Conservation (phyloP, 2,888 invertebrate species). For the Heliconius ethilla region DNA sequence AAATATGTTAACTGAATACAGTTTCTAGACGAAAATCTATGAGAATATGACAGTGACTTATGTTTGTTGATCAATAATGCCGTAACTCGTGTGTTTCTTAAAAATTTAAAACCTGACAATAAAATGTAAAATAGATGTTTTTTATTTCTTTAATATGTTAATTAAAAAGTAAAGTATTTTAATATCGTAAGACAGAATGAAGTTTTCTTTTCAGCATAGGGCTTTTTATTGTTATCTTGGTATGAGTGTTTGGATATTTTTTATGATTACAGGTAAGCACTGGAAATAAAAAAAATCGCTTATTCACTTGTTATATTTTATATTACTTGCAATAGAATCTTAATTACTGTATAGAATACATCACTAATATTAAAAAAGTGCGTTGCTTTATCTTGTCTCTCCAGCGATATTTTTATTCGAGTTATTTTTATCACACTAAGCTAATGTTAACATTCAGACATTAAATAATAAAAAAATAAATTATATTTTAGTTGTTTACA, state of each 20-base stretch:
- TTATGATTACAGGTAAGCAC: constrained; percentile 31
- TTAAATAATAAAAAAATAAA: neutral
- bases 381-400: neutral
- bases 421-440: neutral
- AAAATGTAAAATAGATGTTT: constrained; percentile 11
- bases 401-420: neutral
- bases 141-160: neutral
- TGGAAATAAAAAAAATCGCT: neutral
- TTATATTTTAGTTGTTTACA: constrained; percentile 86
- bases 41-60: constrained; percentile 13
- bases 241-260: constrained; percentile 87
- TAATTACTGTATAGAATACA: neutral
- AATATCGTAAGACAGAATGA: constrained; percentile 69
- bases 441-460: neutral
- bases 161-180: neutral
- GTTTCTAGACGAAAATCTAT: neutral
- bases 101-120: neutral
- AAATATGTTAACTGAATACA: too few species aligned
- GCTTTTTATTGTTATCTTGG: constrained; percentile 91
- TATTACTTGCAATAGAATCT: neutral
- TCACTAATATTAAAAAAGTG: neutral
- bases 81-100: neutral
- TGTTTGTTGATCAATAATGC: constrained; percentile 44
- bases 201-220: constrained; percentile 85
- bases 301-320: neutral